phyloP scores from a whole-genome alignment of 2,888 invertebrate genomes.

The Parnassius glacialis region DNA sequence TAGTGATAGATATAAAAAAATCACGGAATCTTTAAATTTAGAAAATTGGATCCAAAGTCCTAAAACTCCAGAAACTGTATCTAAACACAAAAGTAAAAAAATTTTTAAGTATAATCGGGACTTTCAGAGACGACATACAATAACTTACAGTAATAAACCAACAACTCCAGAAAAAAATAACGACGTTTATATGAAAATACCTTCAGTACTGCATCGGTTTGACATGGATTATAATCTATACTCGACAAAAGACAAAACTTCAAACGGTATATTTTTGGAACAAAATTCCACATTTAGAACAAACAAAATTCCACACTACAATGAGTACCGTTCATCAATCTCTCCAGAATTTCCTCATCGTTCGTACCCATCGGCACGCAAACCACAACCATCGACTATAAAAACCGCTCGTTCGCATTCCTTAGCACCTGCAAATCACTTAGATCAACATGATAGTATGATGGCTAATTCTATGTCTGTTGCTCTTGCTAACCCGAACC shows the following conservation, averaged over 20 bases:
- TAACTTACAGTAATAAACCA: slow-evolving; percentile 13
- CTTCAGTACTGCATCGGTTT: slow-evolving; percentile 33
- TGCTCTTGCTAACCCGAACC: slow-evolving; percentile 80
- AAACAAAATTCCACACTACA: slow-evolving; percentile 75
- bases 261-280: slow-evolving; percentile 37
- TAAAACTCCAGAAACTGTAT: neutral
- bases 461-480: slow-evolving; percentile 82
- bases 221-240: slow-evolving; percentile 9
- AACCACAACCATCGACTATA: slow-evolving; percentile 61
- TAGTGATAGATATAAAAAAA: slow-evolving; percentile 14
- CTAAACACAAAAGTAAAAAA: slow-evolving; percentile 29
- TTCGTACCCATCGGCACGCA: slow-evolving; percentile 45
- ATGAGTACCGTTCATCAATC: slow-evolving; percentile 70
- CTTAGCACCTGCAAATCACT: slow-evolving; percentile 56
- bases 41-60: slow-evolving; percentile 4
- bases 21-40: neutral
- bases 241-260: slow-evolving; percentile 13
- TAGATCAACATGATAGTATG: slow-evolving; percentile 68
- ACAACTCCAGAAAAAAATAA: slow-evolving; percentile 46
- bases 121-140: slow-evolving; percentile 27
- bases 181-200: slow-evolving; percentile 56
- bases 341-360: slow-evolving; percentile 52
- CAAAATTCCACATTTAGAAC: slow-evolving; percentile 71
- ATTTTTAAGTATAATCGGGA: slow-evolving; percentile 40
- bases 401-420: slow-evolving; percentile 64